These are phyloP conservation scores for Montipora capricornis DNA, from an alignment of 64 coral and sea anemone species.

Conservation along the genomic window DNA sequence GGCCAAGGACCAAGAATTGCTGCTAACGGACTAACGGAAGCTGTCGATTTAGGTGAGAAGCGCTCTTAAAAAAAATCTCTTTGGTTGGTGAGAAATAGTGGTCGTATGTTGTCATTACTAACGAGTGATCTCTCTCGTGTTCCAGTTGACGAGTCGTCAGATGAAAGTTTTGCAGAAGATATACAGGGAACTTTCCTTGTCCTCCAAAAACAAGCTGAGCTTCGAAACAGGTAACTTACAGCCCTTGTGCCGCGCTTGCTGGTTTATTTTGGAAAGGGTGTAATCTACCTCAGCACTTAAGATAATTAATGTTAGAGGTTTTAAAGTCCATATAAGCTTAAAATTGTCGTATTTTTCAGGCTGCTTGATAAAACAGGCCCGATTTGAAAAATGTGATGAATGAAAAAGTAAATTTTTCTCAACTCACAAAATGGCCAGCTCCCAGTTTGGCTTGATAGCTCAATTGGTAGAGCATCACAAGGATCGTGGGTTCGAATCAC, in stretches of 20 bases:
- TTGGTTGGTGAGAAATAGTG: too few relatives aligned
- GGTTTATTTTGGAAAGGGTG: not conserved
- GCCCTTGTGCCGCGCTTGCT: not conserved
- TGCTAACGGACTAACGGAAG: not conserved
- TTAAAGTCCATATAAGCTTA: too few relatives aligned
- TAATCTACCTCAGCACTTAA: not conserved
- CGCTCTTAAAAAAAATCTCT: not conserved
- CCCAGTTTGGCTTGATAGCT: too few relatives aligned
- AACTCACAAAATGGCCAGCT: too few relatives aligned
- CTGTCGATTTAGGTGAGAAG: conserved; percentile 20
- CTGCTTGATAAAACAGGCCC: too few relatives aligned
- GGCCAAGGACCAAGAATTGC: not conserved
- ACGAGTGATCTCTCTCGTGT: not conserved
- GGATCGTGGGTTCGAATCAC: too few relatives aligned
- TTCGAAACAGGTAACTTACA: conserved; percentile 74
- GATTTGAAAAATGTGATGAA: too few relatives aligned
- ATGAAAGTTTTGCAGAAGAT: conserved; percentile 81
- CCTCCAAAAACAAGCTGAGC: conserved; percentile 86
- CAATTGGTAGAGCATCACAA: too few relatives aligned
- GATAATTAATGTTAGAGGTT: too few relatives aligned
- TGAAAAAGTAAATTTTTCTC: too few relatives aligned
- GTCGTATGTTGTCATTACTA: too few relatives aligned
- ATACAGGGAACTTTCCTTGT: conserved; percentile 78
- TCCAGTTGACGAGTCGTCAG: conserved; percentile 63
- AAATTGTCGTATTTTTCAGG: too few relatives aligned